A percentile compares a stretch with the other conserved stretches of the same genome.
These are phyloP conservation scores for Drosophila cracens DNA, from an alignment of 2,888 invertebrate species.

Conservation along the genomic window DNA sequence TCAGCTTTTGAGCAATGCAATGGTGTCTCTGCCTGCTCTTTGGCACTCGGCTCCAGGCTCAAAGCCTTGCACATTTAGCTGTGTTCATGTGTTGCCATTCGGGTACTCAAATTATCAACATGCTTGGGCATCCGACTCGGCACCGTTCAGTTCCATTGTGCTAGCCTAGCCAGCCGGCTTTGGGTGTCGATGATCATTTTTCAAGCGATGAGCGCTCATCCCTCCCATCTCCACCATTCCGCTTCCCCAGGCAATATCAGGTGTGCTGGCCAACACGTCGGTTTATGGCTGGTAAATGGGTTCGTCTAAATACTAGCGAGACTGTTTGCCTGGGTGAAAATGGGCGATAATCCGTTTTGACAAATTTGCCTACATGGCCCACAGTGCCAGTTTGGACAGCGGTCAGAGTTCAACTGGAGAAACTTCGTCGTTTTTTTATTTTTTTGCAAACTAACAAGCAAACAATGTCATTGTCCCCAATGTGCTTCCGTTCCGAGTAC, in stretches of 20 bases:
- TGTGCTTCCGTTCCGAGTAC: constrained; percentile 59
- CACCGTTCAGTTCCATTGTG: constrained; percentile 58
- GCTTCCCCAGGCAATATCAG: constrained; percentile 20
- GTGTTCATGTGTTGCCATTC: constrained; percentile 70
- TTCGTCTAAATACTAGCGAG: constrained; percentile 77
- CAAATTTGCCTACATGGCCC: constrained; percentile 75
- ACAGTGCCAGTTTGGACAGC: constrained; percentile 37
- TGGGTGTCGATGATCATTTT: constrained; percentile 80
- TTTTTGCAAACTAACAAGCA: constrained; percentile 35
- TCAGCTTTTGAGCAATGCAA: constrained; percentile 25
- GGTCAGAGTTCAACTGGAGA: constrained; percentile 61
- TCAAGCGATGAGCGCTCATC: constrained; percentile 70
- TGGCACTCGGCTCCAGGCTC: constrained; percentile 23
- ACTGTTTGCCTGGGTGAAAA: constrained; percentile 63
- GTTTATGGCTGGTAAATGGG: constrained; percentile 65
- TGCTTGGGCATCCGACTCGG: constrained; percentile 43
- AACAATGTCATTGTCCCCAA: constrained; percentile 60
- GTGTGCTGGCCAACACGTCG: constrained; percentile 38
- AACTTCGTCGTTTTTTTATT: constrained; percentile 22
- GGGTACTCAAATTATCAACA: constrained; percentile 80
- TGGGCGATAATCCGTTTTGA: constrained; percentile 82
- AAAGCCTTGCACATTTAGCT: constrained; percentile 17
- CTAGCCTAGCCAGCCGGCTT: constrained; percentile 47
- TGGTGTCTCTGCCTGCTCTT: constrained; percentile 25
- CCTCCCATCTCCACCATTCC: background rate